Percentiles rank a stretch among this genome's conserved stretches.
Conservation (phyloP, 2,797 vertebrate genomes). For the Fratercula arctica region DNA sequence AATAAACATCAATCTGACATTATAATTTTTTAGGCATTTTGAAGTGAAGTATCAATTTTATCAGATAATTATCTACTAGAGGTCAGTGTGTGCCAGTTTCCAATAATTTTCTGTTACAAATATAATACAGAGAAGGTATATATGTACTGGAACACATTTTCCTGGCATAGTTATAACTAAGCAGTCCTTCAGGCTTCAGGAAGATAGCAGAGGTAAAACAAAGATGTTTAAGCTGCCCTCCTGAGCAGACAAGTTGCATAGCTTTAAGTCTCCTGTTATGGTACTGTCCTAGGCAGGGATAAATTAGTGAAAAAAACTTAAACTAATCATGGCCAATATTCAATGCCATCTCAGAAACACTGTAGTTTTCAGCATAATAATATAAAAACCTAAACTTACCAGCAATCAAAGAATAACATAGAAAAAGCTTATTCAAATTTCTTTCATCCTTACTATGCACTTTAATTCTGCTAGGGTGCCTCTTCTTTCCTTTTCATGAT, state of each 20-base stretch:
- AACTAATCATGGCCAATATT: neutral
- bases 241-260: neutral
- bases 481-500: neutral
- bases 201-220: neutral
- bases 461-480: neutral
- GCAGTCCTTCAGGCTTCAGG: conserved; percentile 21
- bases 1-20: conserved; percentile 48
- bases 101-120: conserved; percentile 27
- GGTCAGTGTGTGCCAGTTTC: neutral
- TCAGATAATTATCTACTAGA: conserved; percentile 36
- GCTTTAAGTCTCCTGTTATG: neutral
- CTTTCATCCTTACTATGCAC: neutral
- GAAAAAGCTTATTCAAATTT: neutral
- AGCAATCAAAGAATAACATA: neutral
- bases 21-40: conserved; percentile 30
- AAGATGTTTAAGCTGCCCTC: neutral
- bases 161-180: neutral
- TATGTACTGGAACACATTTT: neutral
- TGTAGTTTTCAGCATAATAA: neutral
- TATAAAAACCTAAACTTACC: neutral
- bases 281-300: neutral
- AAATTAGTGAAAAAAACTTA: neutral
- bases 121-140: neutral
- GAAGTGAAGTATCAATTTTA: conserved; percentile 52
- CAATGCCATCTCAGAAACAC: neutral